Conservation (phyloP, 1,140 invertebrate species). For the Drosophila trapezifrons region DNA sequence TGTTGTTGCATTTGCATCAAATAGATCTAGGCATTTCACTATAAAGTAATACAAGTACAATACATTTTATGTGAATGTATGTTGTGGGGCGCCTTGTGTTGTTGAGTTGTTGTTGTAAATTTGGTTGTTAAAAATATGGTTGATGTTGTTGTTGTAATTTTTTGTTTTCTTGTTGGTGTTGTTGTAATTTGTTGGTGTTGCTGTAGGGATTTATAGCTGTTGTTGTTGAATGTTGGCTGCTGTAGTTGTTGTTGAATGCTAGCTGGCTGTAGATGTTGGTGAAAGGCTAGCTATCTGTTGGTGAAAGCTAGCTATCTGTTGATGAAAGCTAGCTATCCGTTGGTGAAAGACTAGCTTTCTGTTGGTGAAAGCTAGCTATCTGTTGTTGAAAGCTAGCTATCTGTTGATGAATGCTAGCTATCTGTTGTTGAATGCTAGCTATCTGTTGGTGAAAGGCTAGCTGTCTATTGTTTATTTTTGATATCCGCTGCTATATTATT, state of each 20-base stretch:
- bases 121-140: not conserved
- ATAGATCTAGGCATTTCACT: slow-evolving; percentile 35
- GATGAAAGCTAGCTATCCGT: not conserved
- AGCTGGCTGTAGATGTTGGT: slow-evolving; percentile 3
- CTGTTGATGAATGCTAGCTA: not conserved
- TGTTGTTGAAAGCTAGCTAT: slow-evolving; percentile 7
- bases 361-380: slow-evolving; percentile 15
- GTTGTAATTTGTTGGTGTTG: slow-evolving; percentile 8
- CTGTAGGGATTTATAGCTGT: not conserved
- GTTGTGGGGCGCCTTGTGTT: slow-evolving; percentile 17
- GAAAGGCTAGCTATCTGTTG: too few relatives aligned
- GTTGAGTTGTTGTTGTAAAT: slow-evolving; percentile 6
- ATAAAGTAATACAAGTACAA: slow-evolving; percentile 46
- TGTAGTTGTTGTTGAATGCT: not conserved
- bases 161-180: not conserved
- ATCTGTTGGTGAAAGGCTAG: slow-evolving; percentile 17
- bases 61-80: slow-evolving; percentile 21
- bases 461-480: slow-evolving; percentile 11
- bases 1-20: slow-evolving; percentile 21
- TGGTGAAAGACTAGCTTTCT: slow-evolving; percentile 22
- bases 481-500: slow-evolving; percentile 10
- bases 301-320: slow-evolving; percentile 21
- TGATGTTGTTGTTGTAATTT: not conserved
- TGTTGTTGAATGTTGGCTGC: slow-evolving; percentile 6
- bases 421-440: slow-evolving; percentile 17